Conservation (phyloP, 2,797 vertebrate species). For the Oceanodroma leucorhoa region DNA sequence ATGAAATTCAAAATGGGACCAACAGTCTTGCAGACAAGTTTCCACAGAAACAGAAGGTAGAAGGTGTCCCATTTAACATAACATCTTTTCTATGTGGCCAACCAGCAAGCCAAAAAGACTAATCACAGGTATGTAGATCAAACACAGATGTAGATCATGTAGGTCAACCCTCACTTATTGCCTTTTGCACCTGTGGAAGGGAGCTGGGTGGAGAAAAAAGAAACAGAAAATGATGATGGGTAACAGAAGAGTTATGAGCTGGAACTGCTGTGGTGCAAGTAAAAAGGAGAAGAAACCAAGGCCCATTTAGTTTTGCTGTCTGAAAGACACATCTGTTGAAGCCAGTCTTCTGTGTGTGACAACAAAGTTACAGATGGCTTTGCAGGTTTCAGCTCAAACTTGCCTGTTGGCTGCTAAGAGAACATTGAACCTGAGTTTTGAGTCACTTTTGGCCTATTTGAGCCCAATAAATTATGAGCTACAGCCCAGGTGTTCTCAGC, state of each 20-base stretch:
- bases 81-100: not conserved
- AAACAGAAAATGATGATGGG: not conserved
- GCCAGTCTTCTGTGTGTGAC: not conserved
- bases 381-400: not conserved
- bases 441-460: not conserved
- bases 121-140: not conserved
- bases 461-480: not conserved
- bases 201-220: not conserved
- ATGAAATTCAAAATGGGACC: not conserved
- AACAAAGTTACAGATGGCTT: not conserved
- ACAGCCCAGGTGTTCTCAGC: not conserved
- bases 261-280: not conserved
- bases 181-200: not conserved
- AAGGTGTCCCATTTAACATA: not conserved
- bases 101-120: not conserved
- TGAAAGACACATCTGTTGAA: not conserved
- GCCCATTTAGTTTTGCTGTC: not conserved
- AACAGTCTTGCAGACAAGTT: not conserved
- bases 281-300: not conserved
- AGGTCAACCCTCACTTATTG: not conserved
- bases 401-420: not conserved
- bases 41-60: not conserved
- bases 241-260: not conserved
- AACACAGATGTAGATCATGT: not conserved
- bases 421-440: not conserved